Base-by-base conservation (phyloP, 2,797 vertebrate genomes). In the Psittacula echo region DNA sequence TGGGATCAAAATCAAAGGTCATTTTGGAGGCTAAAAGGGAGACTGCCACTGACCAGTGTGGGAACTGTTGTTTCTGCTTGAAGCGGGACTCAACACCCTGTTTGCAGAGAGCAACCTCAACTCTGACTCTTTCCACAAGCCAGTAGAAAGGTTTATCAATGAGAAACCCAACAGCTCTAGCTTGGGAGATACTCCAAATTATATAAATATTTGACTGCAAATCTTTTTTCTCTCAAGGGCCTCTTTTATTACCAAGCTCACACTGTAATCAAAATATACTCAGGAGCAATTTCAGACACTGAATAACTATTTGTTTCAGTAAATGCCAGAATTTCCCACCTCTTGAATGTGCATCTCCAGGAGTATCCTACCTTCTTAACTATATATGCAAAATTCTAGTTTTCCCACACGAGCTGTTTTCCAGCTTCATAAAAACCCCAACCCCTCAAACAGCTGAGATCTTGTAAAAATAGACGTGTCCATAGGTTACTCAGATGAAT, bases 251-350 rank as follows among this genome's bases (percentile, higher is more conserved):
- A 70, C 30, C 74, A 70, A 73, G 60, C 50, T 91, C 39, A 75
- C 32, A 50, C 34, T 72, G 42, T 73, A 91, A 90, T 95, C 50
- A 90, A 93, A 96, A 85, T 76, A 81, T 41, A 86, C 86, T 94
- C 62, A 88, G 58, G 54, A 93, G 24, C 41, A 84, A 91, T 87
- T 91, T 95, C 50, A 76, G 34, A 62, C 3, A 3, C 75, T 94
- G 58, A 58, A 87, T 93, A 85, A 37, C 39, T 95, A 27, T 95
- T 95, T 91, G 66, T 86, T 95, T 95, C 70, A 79, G 23, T 73
- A 87, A 91, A 47, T 70, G 54, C 54, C 64, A 86, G 91, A 95
- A 91, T 88, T 47, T 93, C 24, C 30, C 45, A 51, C 64, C 42
- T 88, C 83, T 88, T 93, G n/a, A 86, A 50, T 62, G 12, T 88